phyloP scores from a whole-genome alignment of 2,888 invertebrate species.

The Catocala nupta region DNA sequence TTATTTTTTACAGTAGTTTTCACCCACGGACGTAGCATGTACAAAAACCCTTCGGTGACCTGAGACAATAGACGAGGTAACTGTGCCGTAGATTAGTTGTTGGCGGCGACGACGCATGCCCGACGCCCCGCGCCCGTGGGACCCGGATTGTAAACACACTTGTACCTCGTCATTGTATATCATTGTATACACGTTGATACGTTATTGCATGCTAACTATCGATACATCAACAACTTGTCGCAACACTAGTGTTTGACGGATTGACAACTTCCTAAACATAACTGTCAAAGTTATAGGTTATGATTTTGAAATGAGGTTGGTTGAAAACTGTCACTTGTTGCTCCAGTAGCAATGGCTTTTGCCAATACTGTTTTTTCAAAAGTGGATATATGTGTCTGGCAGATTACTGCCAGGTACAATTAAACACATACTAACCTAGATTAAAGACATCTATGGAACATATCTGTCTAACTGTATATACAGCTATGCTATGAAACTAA shows the following conservation, averaged over 20 bases:
- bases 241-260: constrained; percentile 13
- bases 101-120: constrained; percentile 18
- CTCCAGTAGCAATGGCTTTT: too few species aligned
- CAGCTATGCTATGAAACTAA: too few species aligned
- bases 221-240: constrained; percentile 16
- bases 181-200: constrained; percentile 17
- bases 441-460: too few species aligned
- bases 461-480: too few species aligned
- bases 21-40: constrained; percentile 65
- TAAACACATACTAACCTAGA: too few species aligned
- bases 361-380: too few species aligned
- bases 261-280: constrained; percentile 13
- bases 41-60: constrained; percentile 69
- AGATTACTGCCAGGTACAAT: too few species aligned
- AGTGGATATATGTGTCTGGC: too few species aligned
- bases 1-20: constrained; percentile 68
- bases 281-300: too few species aligned
- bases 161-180: constrained; percentile 38
- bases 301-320: too few species aligned
- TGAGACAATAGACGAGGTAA: constrained; percentile 61
- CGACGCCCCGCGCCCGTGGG: constrained; percentile 35
- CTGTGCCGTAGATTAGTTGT: constrained; percentile 56
- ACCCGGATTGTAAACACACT: constrained; percentile 27
- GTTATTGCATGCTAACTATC: constrained; percentile 33
- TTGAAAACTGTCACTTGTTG: too few species aligned